A percentile compares a stretch with the other conserved stretches of the same genome.
These are phyloP conservation scores for Thyatira batis DNA, from an alignment of 2,888 invertebrate species.

Conservation along the genomic window DNA sequence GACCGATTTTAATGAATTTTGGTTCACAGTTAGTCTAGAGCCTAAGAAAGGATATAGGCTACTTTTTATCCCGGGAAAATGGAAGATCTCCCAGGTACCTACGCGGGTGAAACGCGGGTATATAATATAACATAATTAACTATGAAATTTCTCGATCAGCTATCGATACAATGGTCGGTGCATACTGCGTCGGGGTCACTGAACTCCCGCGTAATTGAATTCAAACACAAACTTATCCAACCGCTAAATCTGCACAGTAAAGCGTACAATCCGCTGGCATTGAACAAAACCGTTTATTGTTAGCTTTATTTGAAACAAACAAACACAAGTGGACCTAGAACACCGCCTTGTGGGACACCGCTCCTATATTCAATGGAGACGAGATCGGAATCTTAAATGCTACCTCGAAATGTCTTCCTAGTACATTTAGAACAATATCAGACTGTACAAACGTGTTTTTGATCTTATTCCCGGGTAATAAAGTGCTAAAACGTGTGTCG, in stretches of 20 bases:
- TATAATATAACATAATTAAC: background rate
- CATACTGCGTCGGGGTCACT: slow-evolving; percentile 48
- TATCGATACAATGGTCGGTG: slow-evolving; percentile 13
- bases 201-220: slow-evolving; percentile 60
- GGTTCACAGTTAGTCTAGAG: too few relatives aligned
- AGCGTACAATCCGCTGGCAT: slow-evolving; percentile 17
- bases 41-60: too few relatives aligned
- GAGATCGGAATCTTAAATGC: slow-evolving; percentile 20
- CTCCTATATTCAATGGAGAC: slow-evolving; percentile 10
- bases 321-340: background rate
- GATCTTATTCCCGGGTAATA: slow-evolving; percentile 14
- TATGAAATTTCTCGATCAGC: background rate
- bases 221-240: slow-evolving; percentile 67
- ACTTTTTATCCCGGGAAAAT: too few relatives aligned
- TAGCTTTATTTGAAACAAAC: background rate
- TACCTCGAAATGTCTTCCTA: slow-evolving; percentile 12
- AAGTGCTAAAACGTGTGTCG: slow-evolving; percentile 20
- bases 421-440: slow-evolving; percentile 17
- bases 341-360: slow-evolving; percentile 1
- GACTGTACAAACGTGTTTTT: slow-evolving; percentile 15
- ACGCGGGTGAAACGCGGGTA: background rate
- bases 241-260: slow-evolving; percentile 67
- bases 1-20: too few relatives aligned
- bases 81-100: too few relatives aligned
- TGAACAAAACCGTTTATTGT: slow-evolving; percentile 1